Evolutionary conservation across 2,888 invertebrate genomes (phyloP).

Genomic region (Tetranychus piercei): DNA sequence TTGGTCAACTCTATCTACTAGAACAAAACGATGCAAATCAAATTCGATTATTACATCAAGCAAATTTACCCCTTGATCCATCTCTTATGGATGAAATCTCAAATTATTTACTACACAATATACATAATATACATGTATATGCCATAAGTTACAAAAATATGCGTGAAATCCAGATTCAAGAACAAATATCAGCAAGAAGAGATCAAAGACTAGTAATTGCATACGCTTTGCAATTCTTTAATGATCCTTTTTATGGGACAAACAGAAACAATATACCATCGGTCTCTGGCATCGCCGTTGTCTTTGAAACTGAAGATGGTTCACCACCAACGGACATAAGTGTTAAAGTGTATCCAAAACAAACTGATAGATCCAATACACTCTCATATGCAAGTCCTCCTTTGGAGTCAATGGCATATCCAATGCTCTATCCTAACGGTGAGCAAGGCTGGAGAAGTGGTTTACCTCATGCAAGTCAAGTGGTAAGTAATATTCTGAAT

Average conservation of each 20-base stretch:
- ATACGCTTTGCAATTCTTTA: slow-evolving; percentile 8
- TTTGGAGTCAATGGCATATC: slow-evolving; percentile 27
- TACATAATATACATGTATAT: no score
- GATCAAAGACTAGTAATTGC: background rate
- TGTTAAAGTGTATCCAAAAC: slow-evolving; percentile 15
- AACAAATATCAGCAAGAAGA: background rate
- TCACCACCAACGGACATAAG: slow-evolving; percentile 25
- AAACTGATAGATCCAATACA: background rate
- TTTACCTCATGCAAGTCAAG: background rate
- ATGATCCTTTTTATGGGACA: slow-evolving; percentile 8
- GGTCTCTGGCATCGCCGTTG: slow-evolving; percentile 15
- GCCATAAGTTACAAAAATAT: background rate
- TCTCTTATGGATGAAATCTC: background rate
- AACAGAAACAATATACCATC: slow-evolving; percentile 15
- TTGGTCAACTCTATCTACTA: background rate
- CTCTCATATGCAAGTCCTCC: slow-evolving; percentile 23
- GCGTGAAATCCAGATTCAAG: background rate
- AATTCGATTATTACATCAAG: background rate
- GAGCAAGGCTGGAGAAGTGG: slow-evolving; percentile 23
- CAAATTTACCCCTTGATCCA: background rate
- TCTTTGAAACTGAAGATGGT: slow-evolving; percentile 23
- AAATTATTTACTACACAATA: background rate
- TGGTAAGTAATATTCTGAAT: no score
- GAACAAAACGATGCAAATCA: background rate
- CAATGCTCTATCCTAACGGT: slow-evolving; percentile 26